Evolutionary conservation across 2,113 vertebrate species (phyloP), one percentile per base, ranked within the genome.

Genomic region (Toxotes jaculatrix): DNA sequence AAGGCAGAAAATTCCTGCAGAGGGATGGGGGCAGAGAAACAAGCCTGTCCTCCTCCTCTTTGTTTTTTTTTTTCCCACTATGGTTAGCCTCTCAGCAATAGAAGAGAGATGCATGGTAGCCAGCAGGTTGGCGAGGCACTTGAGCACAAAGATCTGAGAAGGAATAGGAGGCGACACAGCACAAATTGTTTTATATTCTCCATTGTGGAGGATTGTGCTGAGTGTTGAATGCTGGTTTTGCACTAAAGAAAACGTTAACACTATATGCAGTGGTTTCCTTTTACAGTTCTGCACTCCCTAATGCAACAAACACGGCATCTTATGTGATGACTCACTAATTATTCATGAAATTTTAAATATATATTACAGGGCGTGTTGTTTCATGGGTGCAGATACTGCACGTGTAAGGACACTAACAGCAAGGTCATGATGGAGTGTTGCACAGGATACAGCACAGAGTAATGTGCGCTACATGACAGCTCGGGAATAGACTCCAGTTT

Each of bases 1-100:
- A 94, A 93, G 90, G 81, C 79, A 84, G 75, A 91, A 87, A 86
- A 91, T 94, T 89, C 89, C 86, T 80, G 74, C 81, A 82, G 87
- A 91, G 88, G 74, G 71, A 89, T 79, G 72, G 82, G 79, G 81
- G 80, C 80, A 90, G 70, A 79, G 88, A 86, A 90, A 86, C 87
- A 89, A 88, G 90, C 86, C 83, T 89, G 84, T 80, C 66, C 78
- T 86, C 79, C 74, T 78, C 73, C 10, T 84, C 80, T 82, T 91
- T 88, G 86, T 88, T 71, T 85, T 79, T 81, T 53, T 38, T 63
- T 19, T 43, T 53, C n/a, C 32, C 68, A 66, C 69, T 36, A 51
- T 43, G 74, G 77, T 79, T 86, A 85, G 89, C 86, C 86, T 83
- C 82, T 85, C 86, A 84, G 83, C 66, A 65, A 76, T 65, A 78